phyloP scores from a whole-genome alignment of 2,113 vertebrate genomes.

The Agapornis roseicollis region DNA sequence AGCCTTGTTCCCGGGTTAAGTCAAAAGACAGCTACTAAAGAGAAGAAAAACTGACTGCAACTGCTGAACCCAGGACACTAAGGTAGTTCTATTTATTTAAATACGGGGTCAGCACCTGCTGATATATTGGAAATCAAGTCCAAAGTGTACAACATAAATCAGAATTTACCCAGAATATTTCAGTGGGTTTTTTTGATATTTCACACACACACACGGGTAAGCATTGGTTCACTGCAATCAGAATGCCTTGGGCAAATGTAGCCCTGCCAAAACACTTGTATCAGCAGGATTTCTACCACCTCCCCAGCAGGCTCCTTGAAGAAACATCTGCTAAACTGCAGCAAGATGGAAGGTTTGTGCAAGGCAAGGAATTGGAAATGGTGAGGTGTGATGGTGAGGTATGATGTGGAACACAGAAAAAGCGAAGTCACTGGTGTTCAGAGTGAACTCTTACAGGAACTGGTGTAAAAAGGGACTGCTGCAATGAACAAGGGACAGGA shows the following conservation, averaged over 20 bases:
- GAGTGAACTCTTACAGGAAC: background rate
- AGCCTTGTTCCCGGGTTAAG: too few relatives aligned
- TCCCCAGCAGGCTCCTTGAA: background rate
- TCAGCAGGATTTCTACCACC: background rate
- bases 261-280: background rate
- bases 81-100: background rate
- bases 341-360: background rate
- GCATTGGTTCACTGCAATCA: background rate
- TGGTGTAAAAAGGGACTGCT: background rate
- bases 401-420: background rate
- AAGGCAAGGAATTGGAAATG: background rate
- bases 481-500: background rate
- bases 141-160: background rate
- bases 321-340: background rate
- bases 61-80: too few relatives aligned
- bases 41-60: too few relatives aligned
- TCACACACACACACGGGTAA: rapidly evolving
- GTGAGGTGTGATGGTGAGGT: background rate
- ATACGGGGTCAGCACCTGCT: rapidly evolving
- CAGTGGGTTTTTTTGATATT: background rate
- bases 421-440: background rate
- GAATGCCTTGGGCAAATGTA: background rate
- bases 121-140: background rate
- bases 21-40: too few relatives aligned
- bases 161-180: background rate